Percentiles rank a stretch among this genome's conserved stretches.
Conservation (phyloP, 2,113 vertebrate genomes). For the Xerus inauris region DNA sequence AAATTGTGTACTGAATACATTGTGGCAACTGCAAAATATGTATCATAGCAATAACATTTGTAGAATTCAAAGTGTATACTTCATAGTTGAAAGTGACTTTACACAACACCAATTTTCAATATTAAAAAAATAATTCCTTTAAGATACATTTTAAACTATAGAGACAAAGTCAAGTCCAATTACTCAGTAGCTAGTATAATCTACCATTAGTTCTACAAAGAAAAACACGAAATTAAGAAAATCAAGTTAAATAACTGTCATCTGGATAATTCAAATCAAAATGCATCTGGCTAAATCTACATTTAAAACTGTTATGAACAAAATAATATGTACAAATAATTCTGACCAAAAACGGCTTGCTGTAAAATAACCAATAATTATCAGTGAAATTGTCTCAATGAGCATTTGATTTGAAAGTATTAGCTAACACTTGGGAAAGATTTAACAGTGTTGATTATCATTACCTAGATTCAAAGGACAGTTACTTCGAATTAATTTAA, state of each 20-base stretch:
- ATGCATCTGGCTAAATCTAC: background rate
- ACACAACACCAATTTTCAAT: background rate
- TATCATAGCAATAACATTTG: background rate
- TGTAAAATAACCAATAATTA: slow-evolving; percentile 24
- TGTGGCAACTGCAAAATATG: background rate
- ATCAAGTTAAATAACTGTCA: background rate
- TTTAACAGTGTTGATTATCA: background rate
- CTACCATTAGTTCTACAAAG: background rate
- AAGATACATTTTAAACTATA: background rate
- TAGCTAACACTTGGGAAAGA: background rate
- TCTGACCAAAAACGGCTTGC: background rate
- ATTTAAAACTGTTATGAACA: background rate
- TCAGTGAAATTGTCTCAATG: slow-evolving; percentile 12
- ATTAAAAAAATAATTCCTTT: background rate
- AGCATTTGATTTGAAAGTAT: slow-evolving; percentile 29
- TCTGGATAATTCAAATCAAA: slow-evolving; percentile 16
- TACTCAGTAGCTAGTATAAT: background rate
- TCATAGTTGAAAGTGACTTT: slow-evolving; percentile 3
- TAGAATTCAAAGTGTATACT: background rate
- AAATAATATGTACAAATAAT: slow-evolving; percentile 27
- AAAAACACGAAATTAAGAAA: slow-evolving; percentile 6
- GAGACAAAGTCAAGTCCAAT: background rate
- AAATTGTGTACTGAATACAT: background rate
- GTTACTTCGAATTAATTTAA: background rate
- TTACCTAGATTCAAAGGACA: background rate